Evolutionary conservation across 1,140 invertebrate species (phyloP).

Genomic region (Anastatus disparis): DNA sequence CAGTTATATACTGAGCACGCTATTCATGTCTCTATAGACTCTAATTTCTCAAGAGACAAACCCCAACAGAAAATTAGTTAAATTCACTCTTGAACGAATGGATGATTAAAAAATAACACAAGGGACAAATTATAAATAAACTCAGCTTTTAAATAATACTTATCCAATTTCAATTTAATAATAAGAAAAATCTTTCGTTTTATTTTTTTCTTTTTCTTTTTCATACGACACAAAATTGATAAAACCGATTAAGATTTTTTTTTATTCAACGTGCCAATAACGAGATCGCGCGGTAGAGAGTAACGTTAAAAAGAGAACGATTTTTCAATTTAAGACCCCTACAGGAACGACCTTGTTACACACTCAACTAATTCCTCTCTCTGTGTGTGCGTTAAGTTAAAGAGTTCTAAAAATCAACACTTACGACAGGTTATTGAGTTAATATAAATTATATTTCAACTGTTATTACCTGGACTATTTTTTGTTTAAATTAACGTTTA

Average conservation of each 20-base stretch:
- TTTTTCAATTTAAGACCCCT: constrained; percentile 27
- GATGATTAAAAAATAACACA: not conserved
- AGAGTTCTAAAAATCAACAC: constrained; percentile 2
- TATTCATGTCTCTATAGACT: not conserved
- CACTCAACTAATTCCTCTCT: too few species aligned
- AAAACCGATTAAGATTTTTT: constrained; percentile 1
- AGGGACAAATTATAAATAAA: too few species aligned
- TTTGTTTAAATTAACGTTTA: too few species aligned
- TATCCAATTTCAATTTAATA: too few species aligned
- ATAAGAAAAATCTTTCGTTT: too few species aligned
- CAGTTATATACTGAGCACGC: too few species aligned
- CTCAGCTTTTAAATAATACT: too few species aligned
- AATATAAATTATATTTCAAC: too few species aligned
- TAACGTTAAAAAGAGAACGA: not conserved
- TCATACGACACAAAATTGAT: not conserved
- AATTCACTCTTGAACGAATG: not conserved
- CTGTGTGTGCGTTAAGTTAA: not conserved
- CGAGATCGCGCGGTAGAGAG: constrained; percentile 1
- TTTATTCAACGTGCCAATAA: too few species aligned
- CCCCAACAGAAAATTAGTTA: not conserved
- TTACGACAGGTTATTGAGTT: too few species aligned
- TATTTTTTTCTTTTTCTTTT: too few species aligned
- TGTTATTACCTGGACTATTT: too few species aligned
- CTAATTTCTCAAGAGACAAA: not conserved
- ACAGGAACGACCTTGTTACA: constrained; percentile 15